Conservation (phyloP, 2,113 vertebrate species). For the Charina bottae region DNA sequence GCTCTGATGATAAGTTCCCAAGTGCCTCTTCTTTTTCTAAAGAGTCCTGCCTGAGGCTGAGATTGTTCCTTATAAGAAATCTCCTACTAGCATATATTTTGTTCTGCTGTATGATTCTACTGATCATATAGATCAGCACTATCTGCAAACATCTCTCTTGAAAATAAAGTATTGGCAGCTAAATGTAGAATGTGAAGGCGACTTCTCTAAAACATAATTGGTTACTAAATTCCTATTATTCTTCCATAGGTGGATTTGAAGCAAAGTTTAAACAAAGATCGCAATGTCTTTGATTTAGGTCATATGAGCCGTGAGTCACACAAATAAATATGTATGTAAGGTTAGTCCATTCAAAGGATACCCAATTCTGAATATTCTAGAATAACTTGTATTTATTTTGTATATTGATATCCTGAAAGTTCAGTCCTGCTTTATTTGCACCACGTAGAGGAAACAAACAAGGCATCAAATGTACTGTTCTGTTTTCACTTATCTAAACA, state of each 20-base stretch:
- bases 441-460: neutral
- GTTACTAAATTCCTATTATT: neutral
- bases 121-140: neutral
- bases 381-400: neutral
- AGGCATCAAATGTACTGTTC: neutral
- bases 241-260: neutral
- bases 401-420: neutral
- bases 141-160: neutral
- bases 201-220: too few relatives aligned
- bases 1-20: neutral
- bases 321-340: neutral
- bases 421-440: neutral
- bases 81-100: neutral
- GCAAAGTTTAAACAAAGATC: neutral
- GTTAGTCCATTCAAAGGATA: accelerated
- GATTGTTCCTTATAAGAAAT: neutral
- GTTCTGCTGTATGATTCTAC: too few relatives aligned
- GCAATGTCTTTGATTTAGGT: neutral
- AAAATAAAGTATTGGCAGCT: neutral
- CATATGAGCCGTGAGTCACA: accelerated
- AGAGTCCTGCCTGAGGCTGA: neutral
- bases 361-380: constrained; percentile 4
- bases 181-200: neutral
- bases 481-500: neutral
- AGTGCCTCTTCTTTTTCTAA: neutral